Conservation (phyloP, 2,797 vertebrate species). For the Salmo trutta region DNA sequence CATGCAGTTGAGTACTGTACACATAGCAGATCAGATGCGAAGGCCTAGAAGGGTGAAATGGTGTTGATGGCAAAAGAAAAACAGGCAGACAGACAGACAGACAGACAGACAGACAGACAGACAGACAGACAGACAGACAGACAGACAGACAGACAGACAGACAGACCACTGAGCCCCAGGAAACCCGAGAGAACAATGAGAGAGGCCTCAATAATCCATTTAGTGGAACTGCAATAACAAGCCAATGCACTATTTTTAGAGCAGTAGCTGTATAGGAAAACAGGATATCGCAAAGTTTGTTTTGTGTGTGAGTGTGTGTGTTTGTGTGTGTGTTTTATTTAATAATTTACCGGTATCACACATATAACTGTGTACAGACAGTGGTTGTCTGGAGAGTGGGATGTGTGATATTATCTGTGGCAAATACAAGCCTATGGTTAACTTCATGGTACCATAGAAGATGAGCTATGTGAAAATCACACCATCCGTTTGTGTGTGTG, state of each 20-base stretch:
- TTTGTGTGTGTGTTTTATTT: slow-evolving; percentile 13
- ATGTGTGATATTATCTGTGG: not conserved
- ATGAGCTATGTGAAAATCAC: slow-evolving; percentile 33
- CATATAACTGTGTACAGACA: no score
- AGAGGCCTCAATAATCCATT: slow-evolving; percentile 67
- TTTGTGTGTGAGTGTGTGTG: slow-evolving; percentile 46
- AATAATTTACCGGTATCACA: no score
- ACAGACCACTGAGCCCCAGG: slow-evolving; percentile 64
- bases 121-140: slow-evolving; percentile 46
- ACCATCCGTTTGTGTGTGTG: slow-evolving; percentile 30
- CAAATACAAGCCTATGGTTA: slow-evolving; percentile 25
- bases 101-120: slow-evolving; percentile 33
- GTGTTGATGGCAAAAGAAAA: not conserved
- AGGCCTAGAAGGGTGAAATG: not conserved
- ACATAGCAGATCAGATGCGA: not conserved
- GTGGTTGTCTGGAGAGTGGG: not conserved
- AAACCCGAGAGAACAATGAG: slow-evolving; percentile 68
- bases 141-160: slow-evolving; percentile 49
- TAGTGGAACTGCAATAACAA: slow-evolving; percentile 59
- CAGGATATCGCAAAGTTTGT: slow-evolving; percentile 58
- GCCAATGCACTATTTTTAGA: slow-evolving; percentile 55
- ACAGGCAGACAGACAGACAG: slow-evolving; percentile 33
- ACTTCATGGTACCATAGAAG: slow-evolving; percentile 16
- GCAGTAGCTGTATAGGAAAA: slow-evolving; percentile 53
- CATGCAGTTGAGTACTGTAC: not conserved